A percentile compares a stretch with the other conserved stretches of the same genome.
phyloP scores from a whole-genome alignment of 2,113 vertebrate species.

The Cichladusa arquata region DNA sequence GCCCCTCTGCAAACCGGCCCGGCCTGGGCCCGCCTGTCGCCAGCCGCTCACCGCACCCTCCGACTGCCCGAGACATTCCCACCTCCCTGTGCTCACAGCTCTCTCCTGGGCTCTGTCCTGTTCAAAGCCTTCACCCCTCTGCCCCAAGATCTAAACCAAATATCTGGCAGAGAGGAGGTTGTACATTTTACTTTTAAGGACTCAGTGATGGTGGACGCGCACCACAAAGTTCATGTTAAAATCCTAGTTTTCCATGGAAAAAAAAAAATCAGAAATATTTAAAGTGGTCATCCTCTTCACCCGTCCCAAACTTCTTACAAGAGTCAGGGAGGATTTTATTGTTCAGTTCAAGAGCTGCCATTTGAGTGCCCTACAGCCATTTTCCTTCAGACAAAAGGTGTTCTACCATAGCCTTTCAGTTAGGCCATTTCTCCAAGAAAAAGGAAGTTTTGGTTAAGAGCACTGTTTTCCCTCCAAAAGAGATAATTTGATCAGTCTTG shows the following conservation, averaged over 20 bases:
- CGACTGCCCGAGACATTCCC: background rate
- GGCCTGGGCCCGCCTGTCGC: fast-evolving
- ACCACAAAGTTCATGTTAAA: background rate
- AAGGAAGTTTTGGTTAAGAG: background rate
- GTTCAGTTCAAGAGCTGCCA: background rate
- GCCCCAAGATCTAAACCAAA: background rate
- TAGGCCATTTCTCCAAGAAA: background rate
- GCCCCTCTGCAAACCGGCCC: fast-evolving
- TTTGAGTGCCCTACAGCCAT: background rate
- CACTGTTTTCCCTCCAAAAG: background rate
- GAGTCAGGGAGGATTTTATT: background rate
- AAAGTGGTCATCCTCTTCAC: background rate
- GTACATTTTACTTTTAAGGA: background rate
- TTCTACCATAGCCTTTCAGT: background rate
- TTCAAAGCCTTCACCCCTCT: background rate
- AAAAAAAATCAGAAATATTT: background rate
- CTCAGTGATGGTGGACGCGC: background rate
- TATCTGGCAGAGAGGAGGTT: background rate
- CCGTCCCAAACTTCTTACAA: background rate
- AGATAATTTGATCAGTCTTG: background rate
- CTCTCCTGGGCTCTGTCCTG: background rate
- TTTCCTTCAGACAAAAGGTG: background rate
- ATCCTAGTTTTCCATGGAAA: background rate
- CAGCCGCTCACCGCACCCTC: background rate
- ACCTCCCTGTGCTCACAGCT: background rate